Percentiles rank a stretch among this genome's conserved stretches.
These are phyloP conservation scores for Vultur gryphus DNA, from an alignment of 2,797 vertebrate genomes.

Conservation along the genomic window DNA sequence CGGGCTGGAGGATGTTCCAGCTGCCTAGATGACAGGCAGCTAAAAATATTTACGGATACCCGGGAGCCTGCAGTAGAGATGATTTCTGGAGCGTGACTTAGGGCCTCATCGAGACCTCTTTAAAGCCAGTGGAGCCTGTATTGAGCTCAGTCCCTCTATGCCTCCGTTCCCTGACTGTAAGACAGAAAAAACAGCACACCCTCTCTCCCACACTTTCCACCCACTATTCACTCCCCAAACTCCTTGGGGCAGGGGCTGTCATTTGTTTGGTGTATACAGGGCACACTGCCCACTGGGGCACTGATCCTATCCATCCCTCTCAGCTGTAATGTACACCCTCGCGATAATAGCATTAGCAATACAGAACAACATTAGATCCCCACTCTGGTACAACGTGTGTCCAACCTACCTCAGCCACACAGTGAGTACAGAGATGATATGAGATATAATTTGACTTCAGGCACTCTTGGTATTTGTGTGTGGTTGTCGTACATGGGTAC, in stretches of 20 bases:
- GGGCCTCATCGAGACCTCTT: neutral
- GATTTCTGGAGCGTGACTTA: neutral
- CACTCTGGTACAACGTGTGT: fast-evolving
- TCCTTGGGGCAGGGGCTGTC: neutral
- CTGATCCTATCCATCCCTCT: neutral
- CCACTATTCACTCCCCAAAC: neutral
- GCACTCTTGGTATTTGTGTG: neutral
- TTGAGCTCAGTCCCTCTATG: neutral
- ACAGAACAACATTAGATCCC: neutral
- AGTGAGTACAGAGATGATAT: neutral
- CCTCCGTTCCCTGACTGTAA: neutral
- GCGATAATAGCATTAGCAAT: neutral
- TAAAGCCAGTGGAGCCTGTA: neutral
- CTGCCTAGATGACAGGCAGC: neutral
- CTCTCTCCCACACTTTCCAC: neutral
- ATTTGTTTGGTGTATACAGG: neutral
- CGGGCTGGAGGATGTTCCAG: neutral
- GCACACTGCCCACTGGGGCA: fast-evolving
- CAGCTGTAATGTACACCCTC: fast-evolving
- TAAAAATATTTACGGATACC: neutral
- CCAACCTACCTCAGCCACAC: neutral
- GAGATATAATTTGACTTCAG: neutral
- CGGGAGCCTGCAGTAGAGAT: neutral
- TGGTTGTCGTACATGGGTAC: fast-evolving
- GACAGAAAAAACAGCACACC: neutral